Evolutionary conservation across 1,140 invertebrate genomes (phyloP), one percentile per base, ranked within the genome.

Genomic region (Druon quercuslanigerum): DNA sequence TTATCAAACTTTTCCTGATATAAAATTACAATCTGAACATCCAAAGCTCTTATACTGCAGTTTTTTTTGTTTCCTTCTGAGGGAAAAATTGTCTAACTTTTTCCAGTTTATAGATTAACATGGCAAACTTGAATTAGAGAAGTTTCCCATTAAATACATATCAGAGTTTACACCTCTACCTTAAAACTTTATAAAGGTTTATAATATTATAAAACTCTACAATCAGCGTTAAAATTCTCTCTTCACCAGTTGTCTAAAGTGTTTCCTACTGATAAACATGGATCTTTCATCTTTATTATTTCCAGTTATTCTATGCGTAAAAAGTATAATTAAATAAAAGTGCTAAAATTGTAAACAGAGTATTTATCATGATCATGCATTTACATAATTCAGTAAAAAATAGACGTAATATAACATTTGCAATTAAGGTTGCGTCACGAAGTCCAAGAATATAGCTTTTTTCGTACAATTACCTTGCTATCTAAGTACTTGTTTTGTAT

Each of bases 141-240:
- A 66, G 57, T 66, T 66, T 25, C 20, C 20, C 57, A 66, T 66
- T 40, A 33, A 66, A 33, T 33, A 33, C 25, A 66, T 66, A 66
- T 66, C 57, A 1, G 40, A 66, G 16, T 66, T 66, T 66, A 66
- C 40, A 25, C 20, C 57, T 66, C 57, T 66, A 33, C 20, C 40
- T 25, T 9, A 66, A 66, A 66, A 66, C 25, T 66, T 66, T 66
- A 66, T 66, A 66, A 66, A 66, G n/a, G 57, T 25, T 66, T 33
- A 33, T 33, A 33, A 33, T 25, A 3, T 66, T 20, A 66, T 25
- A 33, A 25, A 66, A 66, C 57, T 66, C 57, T 33, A 66, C 40
- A 33, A 33, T 66, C 57, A 66, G 12, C 13, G 57, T 66, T 66
- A 14, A 40, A 66, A 66, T 66, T 66, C 57, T 66, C 9, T 66